These are phyloP conservation scores for Exocentrus adspersus DNA, from an alignment of 2,888 invertebrate genomes.

Conservation along the genomic window DNA sequence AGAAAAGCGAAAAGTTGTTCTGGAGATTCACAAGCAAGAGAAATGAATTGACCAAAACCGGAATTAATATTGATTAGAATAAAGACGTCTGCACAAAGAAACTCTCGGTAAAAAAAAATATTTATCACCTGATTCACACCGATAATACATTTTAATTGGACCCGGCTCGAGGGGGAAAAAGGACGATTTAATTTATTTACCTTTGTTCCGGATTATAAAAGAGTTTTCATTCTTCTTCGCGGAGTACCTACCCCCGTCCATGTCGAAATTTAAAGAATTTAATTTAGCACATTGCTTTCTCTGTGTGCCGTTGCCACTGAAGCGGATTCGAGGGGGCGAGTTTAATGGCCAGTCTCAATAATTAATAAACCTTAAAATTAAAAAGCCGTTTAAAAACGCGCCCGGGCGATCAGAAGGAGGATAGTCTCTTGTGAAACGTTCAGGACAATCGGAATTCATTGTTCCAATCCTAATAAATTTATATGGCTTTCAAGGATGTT, in stretches of 20 bases:
- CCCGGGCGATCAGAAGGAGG: background rate
- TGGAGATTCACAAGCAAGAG: too few species aligned
- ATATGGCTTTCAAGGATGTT: too few species aligned
- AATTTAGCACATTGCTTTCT: conserved; percentile 24
- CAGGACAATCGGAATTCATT: too few species aligned
- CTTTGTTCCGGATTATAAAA: conserved; percentile 6
- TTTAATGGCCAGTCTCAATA: conserved; percentile 30
- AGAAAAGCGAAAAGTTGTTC: too few species aligned
- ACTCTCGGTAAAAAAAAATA: background rate
- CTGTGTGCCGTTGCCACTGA: conserved; percentile 27
- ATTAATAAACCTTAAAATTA: conserved; percentile 28
- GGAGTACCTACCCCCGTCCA: too few species aligned
- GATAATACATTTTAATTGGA: background rate
- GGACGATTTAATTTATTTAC: conserved; percentile 11
- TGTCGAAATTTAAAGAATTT: conserved; percentile 32
- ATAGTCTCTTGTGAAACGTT: background rate
- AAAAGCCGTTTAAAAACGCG: conserved; percentile 21
- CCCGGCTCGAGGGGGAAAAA: background rate
- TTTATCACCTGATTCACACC: background rate
- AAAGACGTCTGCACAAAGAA: too few species aligned
- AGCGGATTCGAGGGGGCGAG: conserved; percentile 27
- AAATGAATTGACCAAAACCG: too few species aligned
- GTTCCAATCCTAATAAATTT: too few species aligned
- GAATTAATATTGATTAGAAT: too few species aligned
- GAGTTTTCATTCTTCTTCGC: conserved; percentile 29